A percentile compares a stretch with the other conserved stretches of the same genome.
Evolutionary conservation across 2,113 vertebrate species (phyloP).

Genomic region (Scytalopus superciliaris): DNA sequence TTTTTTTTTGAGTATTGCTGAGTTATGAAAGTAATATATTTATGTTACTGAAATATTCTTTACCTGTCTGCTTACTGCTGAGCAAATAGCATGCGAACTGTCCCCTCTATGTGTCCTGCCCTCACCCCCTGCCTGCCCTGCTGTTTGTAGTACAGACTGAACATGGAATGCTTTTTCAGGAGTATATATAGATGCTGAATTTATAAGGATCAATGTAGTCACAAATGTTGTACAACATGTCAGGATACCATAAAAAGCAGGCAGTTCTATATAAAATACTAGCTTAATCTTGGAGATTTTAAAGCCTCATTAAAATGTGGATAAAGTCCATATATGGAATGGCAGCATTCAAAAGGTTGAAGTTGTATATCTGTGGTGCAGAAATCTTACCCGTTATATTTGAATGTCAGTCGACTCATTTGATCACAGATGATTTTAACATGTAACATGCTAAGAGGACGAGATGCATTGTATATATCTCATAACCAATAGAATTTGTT

Average conservation of each 20-base stretch:
- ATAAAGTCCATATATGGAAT: constrained; percentile 78
- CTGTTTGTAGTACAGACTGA: constrained; percentile 3
- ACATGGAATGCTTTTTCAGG: constrained; percentile 57
- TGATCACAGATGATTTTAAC: neutral
- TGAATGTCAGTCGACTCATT: constrained; percentile 59
- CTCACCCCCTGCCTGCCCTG: neutral
- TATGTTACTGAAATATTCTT: neutral
- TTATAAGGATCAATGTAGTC: constrained; percentile 80
- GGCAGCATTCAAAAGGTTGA: constrained; percentile 79
- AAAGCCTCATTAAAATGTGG: constrained; percentile 82
- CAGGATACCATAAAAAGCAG: constrained; percentile 78
- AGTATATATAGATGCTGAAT: constrained; percentile 75
- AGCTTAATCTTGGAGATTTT: constrained; percentile 78
- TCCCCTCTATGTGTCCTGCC: neutral
- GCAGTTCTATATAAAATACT: constrained; percentile 80
- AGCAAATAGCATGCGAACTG: neutral
- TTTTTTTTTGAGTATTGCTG: neutral
- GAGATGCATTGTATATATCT: neutral
- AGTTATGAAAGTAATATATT: neutral
- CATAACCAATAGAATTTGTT: neutral
- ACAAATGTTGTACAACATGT: constrained; percentile 82
- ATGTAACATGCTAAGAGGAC: neutral
- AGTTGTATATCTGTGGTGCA: constrained; percentile 73
- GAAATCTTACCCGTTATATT: constrained; percentile 37
- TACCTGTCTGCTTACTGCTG: neutral